phyloP scores from a whole-genome alignment of 2,888 invertebrate species.

The Chelonus formosanus region DNA sequence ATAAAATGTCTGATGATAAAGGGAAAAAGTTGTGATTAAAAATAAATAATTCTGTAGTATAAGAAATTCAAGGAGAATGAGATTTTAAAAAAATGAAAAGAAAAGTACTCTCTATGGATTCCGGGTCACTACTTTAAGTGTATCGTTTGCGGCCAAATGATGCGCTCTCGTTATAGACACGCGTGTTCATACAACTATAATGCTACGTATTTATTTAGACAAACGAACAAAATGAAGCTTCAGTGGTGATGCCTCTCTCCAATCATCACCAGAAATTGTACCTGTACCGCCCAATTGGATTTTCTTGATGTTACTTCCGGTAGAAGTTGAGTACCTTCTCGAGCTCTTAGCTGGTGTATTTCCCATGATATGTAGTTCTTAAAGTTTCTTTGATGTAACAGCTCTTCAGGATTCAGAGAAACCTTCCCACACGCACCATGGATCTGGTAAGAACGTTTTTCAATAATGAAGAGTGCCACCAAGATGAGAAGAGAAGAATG shows the following conservation, averaged over 20 bases:
- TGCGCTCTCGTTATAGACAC: constrained; percentile 38
- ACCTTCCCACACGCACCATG: constrained; percentile 4
- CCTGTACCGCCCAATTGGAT: constrained; percentile 89
- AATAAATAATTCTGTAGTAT: no score
- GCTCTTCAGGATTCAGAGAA: not conserved
- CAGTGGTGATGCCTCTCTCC: no score
- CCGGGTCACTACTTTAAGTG: constrained; percentile 39
- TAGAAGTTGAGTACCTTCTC: constrained; percentile 70
- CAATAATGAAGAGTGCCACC: no score
- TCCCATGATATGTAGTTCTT: constrained; percentile 67
- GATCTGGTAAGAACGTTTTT: not conserved
- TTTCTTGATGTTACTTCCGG: constrained; percentile 68
- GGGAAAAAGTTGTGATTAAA: no score
- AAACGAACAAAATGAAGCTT: not conserved
- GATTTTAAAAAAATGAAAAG: not conserved
- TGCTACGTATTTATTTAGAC: constrained; percentile 11
- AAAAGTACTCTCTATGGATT: constrained; percentile 2
- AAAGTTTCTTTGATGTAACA: not conserved
- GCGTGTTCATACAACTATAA: constrained; percentile 16
- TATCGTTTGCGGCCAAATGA: constrained; percentile 36
- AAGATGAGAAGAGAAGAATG: not conserved
- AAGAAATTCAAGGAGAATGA: no score
- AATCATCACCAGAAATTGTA: constrained; percentile 61
- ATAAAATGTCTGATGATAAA: not conserved
- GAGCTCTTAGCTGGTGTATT: constrained; percentile 72